Percentiles rank a stretch among this genome's conserved stretches.
Evolutionary conservation across 2,888 invertebrate species (phyloP).

Genomic region (Agriopis marginaria): DNA sequence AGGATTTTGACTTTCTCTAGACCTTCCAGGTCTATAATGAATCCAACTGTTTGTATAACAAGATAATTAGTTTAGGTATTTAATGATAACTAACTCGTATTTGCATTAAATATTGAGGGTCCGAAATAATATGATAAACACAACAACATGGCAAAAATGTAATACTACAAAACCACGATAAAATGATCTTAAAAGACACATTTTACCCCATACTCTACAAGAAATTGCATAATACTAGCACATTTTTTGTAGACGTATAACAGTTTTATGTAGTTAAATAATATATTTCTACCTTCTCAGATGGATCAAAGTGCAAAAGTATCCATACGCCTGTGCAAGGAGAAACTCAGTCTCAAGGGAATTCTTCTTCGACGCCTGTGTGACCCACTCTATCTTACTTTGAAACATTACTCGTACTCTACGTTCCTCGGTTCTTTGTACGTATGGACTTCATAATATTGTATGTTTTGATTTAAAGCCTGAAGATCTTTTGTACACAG

Average conservation of each 20-base stretch:
- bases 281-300: conserved; percentile 38
- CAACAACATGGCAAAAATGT: no score
- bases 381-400: conserved; percentile 48
- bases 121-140: no score
- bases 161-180: no score
- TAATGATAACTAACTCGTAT: no score
- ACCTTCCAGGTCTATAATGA: no score
- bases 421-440: not conserved
- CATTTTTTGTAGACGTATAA: not conserved
- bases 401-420: conserved; percentile 40
- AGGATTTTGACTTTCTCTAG: no score
- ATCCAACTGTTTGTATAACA: no score
- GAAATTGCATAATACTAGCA: not conserved
- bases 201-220: not conserved
- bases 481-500: no score
- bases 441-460: not conserved
- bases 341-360: conserved; percentile 34
- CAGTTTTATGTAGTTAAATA: conserved; percentile 1
- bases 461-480: conserved; percentile 23
- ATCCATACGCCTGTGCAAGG: conserved; percentile 60
- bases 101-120: no score
- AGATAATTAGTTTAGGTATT: no score
- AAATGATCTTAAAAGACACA: no score
- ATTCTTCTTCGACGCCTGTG: conserved; percentile 45
- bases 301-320: conserved; percentile 77